These are phyloP conservation scores for Resseliella maxima DNA, from an alignment of 2,888 invertebrate species.

Conservation along the genomic window DNA sequence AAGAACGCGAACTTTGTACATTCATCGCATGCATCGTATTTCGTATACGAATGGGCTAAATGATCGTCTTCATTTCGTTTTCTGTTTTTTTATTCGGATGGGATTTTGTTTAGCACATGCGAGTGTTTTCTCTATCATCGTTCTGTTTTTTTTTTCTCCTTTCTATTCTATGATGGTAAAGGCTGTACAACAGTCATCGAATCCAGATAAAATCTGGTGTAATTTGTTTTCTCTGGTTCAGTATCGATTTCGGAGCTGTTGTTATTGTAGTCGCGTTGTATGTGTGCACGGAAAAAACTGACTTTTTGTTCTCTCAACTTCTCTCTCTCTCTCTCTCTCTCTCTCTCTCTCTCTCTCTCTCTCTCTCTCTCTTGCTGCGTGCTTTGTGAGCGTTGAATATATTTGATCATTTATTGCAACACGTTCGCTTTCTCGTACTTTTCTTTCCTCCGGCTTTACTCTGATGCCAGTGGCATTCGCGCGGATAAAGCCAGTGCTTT, in stretches of 20 bases:
- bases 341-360: neutral
- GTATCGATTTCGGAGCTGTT: neutral
- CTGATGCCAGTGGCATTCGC: conserved; percentile 11
- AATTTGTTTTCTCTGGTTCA: conserved; percentile 46
- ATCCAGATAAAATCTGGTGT: conserved; percentile 34
- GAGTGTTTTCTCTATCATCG: neutral
- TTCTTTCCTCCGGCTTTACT: neutral
- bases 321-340: neutral
- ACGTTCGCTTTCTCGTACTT: neutral
- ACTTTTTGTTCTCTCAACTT: neutral
- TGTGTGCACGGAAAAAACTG: neutral
- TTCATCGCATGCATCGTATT: neutral
- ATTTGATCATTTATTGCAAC: conserved; percentile 36
- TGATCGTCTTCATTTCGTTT: neutral
- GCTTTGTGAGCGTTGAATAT: neutral
- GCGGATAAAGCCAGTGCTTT: neutral
- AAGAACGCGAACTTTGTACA: conserved; percentile 1
- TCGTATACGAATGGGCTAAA: neutral
- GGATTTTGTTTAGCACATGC: neutral
- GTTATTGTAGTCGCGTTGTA: neutral
- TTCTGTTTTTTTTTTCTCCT: neutral
- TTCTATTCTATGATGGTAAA: conserved; percentile 1
- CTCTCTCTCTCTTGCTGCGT: neutral
- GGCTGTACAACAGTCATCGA: conserved; percentile 17
- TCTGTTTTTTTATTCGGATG: neutral